Percentiles rank a stretch among this genome's conserved stretches.
Conservation (phyloP, 2,797 vertebrate species). For the Spatula versicolor region DNA sequence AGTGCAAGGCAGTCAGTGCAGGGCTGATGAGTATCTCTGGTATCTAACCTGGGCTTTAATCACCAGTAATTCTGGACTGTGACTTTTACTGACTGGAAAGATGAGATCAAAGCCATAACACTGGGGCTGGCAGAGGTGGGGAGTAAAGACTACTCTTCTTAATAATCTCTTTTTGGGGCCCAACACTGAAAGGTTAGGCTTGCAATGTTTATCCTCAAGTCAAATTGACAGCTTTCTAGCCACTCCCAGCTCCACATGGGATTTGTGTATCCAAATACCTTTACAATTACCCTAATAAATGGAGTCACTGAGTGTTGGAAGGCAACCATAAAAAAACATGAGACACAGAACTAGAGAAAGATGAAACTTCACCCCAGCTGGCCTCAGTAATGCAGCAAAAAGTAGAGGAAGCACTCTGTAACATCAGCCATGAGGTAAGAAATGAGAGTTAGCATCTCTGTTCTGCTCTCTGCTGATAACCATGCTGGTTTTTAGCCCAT, state of each 20-base stretch:
- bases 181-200: background rate
- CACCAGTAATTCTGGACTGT: background rate
- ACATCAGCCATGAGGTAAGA: background rate
- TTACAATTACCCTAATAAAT: background rate
- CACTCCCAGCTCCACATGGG: background rate
- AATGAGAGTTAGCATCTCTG: background rate
- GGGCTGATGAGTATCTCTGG: background rate
- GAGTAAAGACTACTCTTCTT: background rate
- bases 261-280: conserved; percentile 21
- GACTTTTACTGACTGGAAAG: background rate
- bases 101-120: background rate
- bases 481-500: background rate
- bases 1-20: background rate
- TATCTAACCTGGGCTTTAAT: background rate
- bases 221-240: background rate
- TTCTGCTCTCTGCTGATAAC: background rate
- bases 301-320: background rate
- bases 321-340: background rate
- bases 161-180: background rate
- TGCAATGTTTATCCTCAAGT: background rate
- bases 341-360: background rate
- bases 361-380: background rate
- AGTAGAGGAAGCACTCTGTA: background rate
- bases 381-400: background rate
- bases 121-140: background rate